Conservation (phyloP, 2,113 vertebrate species). For the Pelvicachromis taeniatus region DNA sequence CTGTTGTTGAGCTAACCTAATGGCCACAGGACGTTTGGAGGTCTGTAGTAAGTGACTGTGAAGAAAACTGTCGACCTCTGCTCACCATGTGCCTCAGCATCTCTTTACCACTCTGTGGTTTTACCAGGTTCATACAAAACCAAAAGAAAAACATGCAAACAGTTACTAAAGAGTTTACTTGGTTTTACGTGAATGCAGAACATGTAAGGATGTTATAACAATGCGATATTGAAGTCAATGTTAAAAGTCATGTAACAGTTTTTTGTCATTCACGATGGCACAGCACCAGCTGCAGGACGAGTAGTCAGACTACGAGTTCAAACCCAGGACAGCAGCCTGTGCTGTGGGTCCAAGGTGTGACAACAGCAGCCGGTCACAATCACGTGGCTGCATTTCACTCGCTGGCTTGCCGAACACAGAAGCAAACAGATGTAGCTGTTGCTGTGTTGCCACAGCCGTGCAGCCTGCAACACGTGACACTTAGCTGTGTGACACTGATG, state of each 20-base stretch:
- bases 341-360: neutral
- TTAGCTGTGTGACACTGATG: neutral
- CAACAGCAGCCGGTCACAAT: neutral
- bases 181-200: neutral
- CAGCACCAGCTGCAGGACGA: neutral
- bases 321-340: neutral
- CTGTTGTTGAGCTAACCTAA: neutral
- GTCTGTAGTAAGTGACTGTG: neutral
- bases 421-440: neutral
- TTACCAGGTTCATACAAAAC: neutral
- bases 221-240: neutral
- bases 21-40: neutral
- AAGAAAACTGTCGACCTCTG: neutral
- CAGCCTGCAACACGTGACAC: neutral
- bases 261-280: neutral
- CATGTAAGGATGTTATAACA: neutral
- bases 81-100: rapidly evolving
- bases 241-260: neutral
- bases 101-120: neutral
- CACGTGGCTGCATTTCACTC: neutral
- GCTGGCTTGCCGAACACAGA: neutral
- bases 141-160: neutral
- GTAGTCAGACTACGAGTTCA: neutral
- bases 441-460: neutral
- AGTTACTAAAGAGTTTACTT: neutral